phyloP scores from a whole-genome alignment of 2,797 vertebrate genomes.

The Sebastes glaucus region DNA sequence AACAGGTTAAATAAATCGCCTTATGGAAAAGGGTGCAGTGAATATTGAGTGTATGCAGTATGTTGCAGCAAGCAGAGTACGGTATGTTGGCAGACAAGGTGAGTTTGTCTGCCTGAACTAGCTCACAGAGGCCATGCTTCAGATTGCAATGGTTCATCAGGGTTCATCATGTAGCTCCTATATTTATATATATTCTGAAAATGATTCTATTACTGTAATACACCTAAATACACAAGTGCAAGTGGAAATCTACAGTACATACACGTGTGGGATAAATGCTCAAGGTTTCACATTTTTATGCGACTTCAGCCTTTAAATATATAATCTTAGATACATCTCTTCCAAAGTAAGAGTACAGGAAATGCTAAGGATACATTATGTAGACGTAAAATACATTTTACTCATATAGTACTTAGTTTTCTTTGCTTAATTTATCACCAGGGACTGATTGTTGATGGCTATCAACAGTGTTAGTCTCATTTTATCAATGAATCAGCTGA shows the following conservation, averaged over 20 bases:
- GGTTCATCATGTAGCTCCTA: neutral
- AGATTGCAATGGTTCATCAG: neutral
- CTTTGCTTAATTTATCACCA: neutral
- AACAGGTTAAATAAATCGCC: neutral
- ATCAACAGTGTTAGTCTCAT: neutral
- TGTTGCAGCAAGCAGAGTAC: neutral
- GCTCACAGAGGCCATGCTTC: neutral
- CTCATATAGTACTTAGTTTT: neutral
- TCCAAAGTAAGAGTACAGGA: neutral
- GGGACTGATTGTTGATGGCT: too few species aligned
- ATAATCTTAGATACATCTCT: neutral
- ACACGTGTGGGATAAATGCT: neutral
- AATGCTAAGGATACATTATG: neutral
- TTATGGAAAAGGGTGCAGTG: neutral
- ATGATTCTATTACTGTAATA: neutral
- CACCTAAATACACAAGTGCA: neutral
- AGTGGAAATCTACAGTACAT: neutral
- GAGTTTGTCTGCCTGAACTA: neutral
- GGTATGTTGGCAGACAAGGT: neutral
- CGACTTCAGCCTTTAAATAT: neutral
- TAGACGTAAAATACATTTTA: neutral
- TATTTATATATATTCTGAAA: neutral
- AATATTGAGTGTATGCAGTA: neutral
- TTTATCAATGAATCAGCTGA: neutral
- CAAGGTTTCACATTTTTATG: neutral